phyloP scores from a whole-genome alignment of 2,113 vertebrate genomes.

The Cardinalis cardinalis region DNA sequence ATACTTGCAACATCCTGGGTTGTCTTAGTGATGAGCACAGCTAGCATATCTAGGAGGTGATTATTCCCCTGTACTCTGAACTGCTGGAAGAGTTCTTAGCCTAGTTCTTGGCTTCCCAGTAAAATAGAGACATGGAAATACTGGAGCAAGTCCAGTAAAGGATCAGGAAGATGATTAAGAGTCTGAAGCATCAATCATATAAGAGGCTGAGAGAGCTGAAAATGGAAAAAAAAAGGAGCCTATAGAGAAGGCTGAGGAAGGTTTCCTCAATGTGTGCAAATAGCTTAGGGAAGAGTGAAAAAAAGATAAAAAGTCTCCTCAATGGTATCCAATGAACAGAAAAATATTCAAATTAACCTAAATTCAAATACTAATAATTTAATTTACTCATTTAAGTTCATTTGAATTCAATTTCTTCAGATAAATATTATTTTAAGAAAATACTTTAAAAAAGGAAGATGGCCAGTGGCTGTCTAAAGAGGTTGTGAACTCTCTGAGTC shows the following conservation, averaged over 20 bases:
- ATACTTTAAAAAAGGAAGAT: not conserved
- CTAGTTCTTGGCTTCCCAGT: not conserved
- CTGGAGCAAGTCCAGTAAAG: not conserved
- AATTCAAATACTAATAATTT: not conserved
- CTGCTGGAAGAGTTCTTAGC: not conserved
- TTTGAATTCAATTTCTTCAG: not conserved
- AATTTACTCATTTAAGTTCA: not conserved
- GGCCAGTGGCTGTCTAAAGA: not conserved
- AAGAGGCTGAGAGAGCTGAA: not conserved
- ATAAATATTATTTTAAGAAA: not conserved
- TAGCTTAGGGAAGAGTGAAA: not conserved
- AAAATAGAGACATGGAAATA: not conserved
- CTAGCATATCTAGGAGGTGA: not conserved
- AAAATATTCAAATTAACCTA: not conserved
- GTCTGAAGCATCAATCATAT: not conserved
- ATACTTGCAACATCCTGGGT: not conserved
- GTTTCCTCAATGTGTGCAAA: not conserved
- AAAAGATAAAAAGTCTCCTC: not conserved
- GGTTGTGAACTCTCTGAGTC: not conserved
- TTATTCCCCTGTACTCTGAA: not conserved
- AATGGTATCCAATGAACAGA: not conserved
- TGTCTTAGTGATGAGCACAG: not conserved
- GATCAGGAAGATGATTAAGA: not conserved
- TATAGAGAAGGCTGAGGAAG: not conserved
- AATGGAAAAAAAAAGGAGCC: too few species aligned